phyloP scores from a whole-genome alignment of 2,113 vertebrate genomes.

The Pluvialis apricaria region DNA sequence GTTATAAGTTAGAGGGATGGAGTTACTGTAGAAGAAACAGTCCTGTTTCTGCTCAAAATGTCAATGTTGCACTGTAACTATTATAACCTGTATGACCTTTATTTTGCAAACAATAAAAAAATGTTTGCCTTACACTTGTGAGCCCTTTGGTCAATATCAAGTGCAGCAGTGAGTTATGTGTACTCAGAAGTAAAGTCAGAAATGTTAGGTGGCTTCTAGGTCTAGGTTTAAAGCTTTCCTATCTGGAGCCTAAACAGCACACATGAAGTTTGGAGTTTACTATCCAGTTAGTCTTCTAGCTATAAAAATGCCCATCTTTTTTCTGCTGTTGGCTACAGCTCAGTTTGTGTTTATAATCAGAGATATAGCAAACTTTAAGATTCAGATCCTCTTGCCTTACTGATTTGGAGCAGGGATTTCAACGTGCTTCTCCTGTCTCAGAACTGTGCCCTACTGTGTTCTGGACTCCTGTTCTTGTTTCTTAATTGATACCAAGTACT shows the following conservation, averaged over 20 bases:
- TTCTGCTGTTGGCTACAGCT: not conserved
- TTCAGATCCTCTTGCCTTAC: not conserved
- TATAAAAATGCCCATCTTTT: not conserved
- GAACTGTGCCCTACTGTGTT: not conserved
- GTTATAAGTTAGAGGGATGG: not conserved
- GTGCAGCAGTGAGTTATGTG: not conserved
- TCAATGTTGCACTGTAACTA: not conserved
- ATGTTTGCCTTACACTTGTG: not conserved
- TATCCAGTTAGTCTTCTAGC: not conserved
- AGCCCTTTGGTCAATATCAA: not conserved
- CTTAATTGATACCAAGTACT: not conserved
- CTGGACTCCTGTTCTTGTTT: not conserved
- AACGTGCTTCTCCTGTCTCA: not conserved
- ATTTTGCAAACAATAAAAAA: not conserved
- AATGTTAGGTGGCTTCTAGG: not conserved
- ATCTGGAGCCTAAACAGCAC: not conserved
- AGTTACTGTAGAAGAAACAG: not conserved
- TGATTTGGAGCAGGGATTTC: not conserved
- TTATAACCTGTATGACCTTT: not conserved
- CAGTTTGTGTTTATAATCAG: not conserved
- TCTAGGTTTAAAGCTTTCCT: not conserved
- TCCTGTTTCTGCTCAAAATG: not conserved
- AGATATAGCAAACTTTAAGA: not conserved
- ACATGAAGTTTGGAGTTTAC: not conserved
- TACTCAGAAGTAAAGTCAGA: not conserved